These are phyloP conservation scores for Drosophila percnosoma DNA, from an alignment of 2,888 invertebrate genomes.

Conservation along the genomic window DNA sequence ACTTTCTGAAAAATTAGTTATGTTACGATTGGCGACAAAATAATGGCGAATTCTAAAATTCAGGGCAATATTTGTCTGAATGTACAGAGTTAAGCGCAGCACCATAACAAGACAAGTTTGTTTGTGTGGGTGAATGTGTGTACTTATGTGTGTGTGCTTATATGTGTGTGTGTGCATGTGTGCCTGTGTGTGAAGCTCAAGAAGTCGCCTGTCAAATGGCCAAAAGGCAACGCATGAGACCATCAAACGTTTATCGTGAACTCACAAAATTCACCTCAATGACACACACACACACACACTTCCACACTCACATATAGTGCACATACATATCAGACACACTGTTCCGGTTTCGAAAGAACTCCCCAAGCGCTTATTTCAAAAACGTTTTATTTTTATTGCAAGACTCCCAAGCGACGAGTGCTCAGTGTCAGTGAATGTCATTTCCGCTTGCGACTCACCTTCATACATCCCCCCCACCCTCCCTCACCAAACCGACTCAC, in stretches of 20 bases:
- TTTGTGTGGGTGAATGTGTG: background rate
- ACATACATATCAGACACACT: background rate
- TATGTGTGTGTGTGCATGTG: no score
- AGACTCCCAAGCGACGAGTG: conserved; percentile 72
- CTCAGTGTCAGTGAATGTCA: conserved; percentile 80
- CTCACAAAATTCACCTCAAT: conserved; percentile 43
- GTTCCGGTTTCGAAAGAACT: conserved; percentile 34
- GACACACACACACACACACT: conserved; percentile 5
- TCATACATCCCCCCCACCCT: background rate
- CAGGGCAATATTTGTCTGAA: background rate
- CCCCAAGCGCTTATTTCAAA: conserved; percentile 77
- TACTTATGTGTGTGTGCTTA: background rate
- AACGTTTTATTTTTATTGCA: conserved; percentile 81
- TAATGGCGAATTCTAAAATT: background rate
- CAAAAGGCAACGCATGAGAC: conserved; percentile 27
- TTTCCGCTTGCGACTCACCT: conserved; percentile 46
- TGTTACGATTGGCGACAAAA: background rate
- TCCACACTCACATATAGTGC: conserved; percentile 2
- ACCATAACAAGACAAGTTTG: background rate
- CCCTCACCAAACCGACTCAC: background rate
- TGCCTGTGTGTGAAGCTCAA: conserved; percentile 19
- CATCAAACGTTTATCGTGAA: conserved; percentile 60
- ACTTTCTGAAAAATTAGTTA: background rate
- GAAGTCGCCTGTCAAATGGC: conserved; percentile 43
- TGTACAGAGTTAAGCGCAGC: background rate